Base-by-base conservation (phyloP, 2,113 vertebrate species). In the Actinemys pallida region DNA sequence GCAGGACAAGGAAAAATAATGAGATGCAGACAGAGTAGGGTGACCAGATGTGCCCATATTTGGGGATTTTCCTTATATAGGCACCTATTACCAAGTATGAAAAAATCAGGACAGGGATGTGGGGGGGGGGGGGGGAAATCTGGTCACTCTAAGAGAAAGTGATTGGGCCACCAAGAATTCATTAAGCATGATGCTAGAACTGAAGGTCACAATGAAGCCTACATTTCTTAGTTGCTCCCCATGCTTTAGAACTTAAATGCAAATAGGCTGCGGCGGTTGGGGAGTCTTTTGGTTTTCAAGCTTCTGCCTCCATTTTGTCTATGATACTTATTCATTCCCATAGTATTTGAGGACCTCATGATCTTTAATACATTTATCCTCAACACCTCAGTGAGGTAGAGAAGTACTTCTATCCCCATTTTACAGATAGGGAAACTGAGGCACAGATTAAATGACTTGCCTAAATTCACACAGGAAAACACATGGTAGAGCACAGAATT, bases 161-260 rank as follows among this genome's bases (percentile, higher is more conserved):
- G 27, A 57, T 53, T 14, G 89, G 20, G 87, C 8, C 3, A 56
- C 65, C 57, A 50, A 35, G 57, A 94, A 83, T 3, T 10, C 1
- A 2, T 16, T 82, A 0, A 0, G 10, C 79, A 53, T 82, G 49
- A 78, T 7, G 4, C 29, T 12, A 86, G 56, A 3, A n/a, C 22
- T 5, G 2, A 6, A 81, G 29, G 4, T 24, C 39, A 25, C 39
- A 45, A 42, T 22, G 39, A 45, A 24, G 8, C 20, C 19, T 42
- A 22, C 19, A 20, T 42, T 22, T 75, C 35, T 42, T 45, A 12
- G 22, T 25, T n/a, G 19, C 8, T 42, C 39, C 6, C 72, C 4
- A 6, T 42, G 35, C 69, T 72, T 72, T 39, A 39, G n/a, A 39
- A 72, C 19, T 84, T 19, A 65, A 17, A 47, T 65, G 45, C 45